Percentiles rank a stretch among this genome's conserved stretches.
These are phyloP conservation scores for Perca schrenkii DNA, from an alignment of 2,113 vertebrate genomes.

Conservation along the genomic window DNA sequence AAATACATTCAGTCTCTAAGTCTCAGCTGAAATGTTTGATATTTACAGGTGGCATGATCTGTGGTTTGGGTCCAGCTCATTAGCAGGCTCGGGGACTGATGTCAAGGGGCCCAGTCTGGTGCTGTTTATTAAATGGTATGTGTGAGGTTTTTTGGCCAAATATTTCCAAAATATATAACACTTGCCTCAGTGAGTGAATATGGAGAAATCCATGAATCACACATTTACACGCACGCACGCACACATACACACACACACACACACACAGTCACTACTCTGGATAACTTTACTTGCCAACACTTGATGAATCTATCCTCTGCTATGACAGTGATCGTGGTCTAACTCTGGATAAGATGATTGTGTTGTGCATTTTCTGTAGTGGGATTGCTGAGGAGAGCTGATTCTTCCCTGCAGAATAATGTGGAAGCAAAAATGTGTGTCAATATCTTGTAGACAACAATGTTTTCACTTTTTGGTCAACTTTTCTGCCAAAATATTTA, in stretches of 20 bases:
- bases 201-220: slow-evolving; percentile 32
- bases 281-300: slow-evolving; percentile 37
- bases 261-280: slow-evolving; percentile 15
- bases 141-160: slow-evolving; percentile 37
- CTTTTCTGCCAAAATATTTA: slow-evolving; percentile 18
- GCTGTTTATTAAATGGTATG: slow-evolving; percentile 49
- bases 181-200: slow-evolving; percentile 54
- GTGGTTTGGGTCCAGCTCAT: slow-evolving; percentile 50
- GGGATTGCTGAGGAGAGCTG: slow-evolving; percentile 17
- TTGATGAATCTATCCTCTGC: slow-evolving; percentile 40
- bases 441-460: background rate
- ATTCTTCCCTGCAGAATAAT: slow-evolving; percentile 26
- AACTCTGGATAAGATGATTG: slow-evolving; percentile 5
- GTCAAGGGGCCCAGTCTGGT: slow-evolving; percentile 21
- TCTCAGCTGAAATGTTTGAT: slow-evolving; percentile 55
- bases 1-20: slow-evolving; percentile 36
- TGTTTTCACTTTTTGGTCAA: slow-evolving; percentile 16
- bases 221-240: background rate
- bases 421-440: slow-evolving; percentile 36
- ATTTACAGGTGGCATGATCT: slow-evolving; percentile 69
- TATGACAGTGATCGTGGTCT: slow-evolving; percentile 14
- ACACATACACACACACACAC: background rate
- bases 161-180: slow-evolving; percentile 49
- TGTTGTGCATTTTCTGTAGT: slow-evolving; percentile 12
- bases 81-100: slow-evolving; percentile 30